phyloP scores from a whole-genome alignment of 1,140 invertebrate species.

The Ladona fulva region DNA sequence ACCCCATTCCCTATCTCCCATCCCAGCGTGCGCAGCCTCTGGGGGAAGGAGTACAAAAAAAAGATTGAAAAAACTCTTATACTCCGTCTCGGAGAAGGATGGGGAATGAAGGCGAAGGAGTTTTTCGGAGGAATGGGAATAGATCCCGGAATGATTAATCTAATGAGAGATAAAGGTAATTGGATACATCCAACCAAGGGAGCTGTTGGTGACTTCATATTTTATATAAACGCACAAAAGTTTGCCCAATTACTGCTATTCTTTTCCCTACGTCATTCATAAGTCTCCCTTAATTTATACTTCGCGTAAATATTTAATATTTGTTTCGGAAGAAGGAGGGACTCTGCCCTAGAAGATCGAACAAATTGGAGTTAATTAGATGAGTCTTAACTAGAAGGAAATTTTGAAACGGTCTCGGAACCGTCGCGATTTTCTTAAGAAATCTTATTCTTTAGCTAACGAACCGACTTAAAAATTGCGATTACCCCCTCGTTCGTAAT shows the following conservation, averaged over 20 bases:
- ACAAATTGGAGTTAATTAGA: background rate
- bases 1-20: background rate
- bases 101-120: background rate
- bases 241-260: background rate
- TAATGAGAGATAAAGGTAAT: slow-evolving; percentile 10
- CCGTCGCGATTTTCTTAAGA: too few relatives aligned
- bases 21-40: too few relatives aligned
- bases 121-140: background rate
- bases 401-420: too few relatives aligned
- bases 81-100: background rate
- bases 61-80: too few relatives aligned
- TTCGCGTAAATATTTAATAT: background rate
- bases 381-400: too few relatives aligned
- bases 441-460: too few relatives aligned
- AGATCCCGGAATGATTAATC: background rate
- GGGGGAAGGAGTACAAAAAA: too few relatives aligned
- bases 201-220: background rate
- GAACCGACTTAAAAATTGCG: too few relatives aligned
- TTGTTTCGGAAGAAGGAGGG: background rate
- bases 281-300: background rate
- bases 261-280: background rate
- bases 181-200: background rate
- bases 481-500: too few relatives aligned
- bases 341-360: background rate
- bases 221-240: slow-evolving; percentile 3